phyloP scores from a whole-genome alignment of 2,888 invertebrate species.

The Drosophila algonquin region DNA sequence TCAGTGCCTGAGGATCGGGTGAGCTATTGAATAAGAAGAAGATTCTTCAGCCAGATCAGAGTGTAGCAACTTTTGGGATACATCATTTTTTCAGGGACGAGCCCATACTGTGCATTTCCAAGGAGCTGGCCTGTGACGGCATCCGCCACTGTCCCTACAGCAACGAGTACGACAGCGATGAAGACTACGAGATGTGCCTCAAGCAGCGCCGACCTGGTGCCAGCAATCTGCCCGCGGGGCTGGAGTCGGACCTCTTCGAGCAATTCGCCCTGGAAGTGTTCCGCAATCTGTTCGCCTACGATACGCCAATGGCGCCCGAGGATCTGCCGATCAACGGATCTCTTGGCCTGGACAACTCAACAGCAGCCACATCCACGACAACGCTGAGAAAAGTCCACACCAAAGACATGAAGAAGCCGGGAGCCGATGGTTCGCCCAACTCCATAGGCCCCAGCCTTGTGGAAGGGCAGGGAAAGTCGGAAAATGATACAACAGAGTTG shows the following conservation, averaged over 20 bases:
- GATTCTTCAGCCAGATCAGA: background rate
- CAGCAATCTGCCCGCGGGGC: conserved; percentile 73
- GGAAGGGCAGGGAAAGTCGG: conserved; percentile 41
- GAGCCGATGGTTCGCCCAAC: conserved; percentile 59
- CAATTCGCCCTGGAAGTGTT: conserved; percentile 83
- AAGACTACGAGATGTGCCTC: conserved; percentile 82
- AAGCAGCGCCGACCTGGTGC: conserved; percentile 77
- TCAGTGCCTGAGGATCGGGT: conserved; percentile 83
- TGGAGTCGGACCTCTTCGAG: conserved; percentile 81
- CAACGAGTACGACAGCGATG: conserved; percentile 86
- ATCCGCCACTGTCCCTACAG: conserved; percentile 88
- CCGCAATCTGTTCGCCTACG: conserved; percentile 81
- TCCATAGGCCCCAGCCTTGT: conserved; percentile 46
- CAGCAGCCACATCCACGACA: conserved; percentile 54
- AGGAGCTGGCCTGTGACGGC: conserved; percentile 88
- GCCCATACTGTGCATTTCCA: conserved; percentile 86
- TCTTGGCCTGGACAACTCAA: conserved; percentile 12
- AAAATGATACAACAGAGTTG: conserved; percentile 55
- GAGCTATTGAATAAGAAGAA: conserved; percentile 23
- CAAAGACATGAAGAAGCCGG: conserved; percentile 66
- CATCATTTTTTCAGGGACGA: conserved; percentile 68
- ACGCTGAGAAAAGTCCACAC: conserved; percentile 72
- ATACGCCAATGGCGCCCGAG: conserved; percentile 70
- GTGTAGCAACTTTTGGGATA: background rate
- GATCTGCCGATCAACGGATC: conserved; percentile 38